These are phyloP conservation scores for Temnothorax longispinosus DNA, from an alignment of 1,140 invertebrate species.

Conservation along the genomic window DNA sequence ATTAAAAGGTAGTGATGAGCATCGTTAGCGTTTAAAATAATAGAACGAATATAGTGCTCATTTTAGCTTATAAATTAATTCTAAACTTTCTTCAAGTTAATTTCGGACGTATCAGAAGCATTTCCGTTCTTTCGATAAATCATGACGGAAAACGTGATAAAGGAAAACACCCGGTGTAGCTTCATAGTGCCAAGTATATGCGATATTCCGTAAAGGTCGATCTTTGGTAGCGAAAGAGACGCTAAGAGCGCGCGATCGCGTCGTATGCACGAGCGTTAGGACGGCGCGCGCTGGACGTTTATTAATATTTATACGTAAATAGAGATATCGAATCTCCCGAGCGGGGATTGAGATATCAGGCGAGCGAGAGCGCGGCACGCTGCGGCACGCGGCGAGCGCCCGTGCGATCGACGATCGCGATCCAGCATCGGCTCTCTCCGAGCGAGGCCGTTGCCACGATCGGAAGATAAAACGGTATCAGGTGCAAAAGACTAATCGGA, in stretches of 20 bases:
- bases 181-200: not conserved
- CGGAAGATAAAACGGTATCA: constrained; percentile 58
- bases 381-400: constrained; percentile 17
- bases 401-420: constrained; percentile 56
- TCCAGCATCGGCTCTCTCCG: constrained; percentile 33
- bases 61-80: not conserved
- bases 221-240: constrained; percentile 18
- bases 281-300: constrained; percentile 41
- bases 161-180: constrained; percentile 51
- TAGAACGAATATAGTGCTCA: not conserved
- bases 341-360: constrained; percentile 50
- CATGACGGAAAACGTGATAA: constrained; percentile 21
- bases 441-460: constrained; percentile 52
- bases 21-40: not conserved
- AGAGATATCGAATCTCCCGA: constrained; percentile 53
- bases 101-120: not conserved
- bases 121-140: not conserved
- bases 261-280: constrained; percentile 23
- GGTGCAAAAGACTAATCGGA: constrained; percentile 57
- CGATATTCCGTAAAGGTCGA: constrained; percentile 60
- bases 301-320: constrained; percentile 64
- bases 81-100: not conserved
- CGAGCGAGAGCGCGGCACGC: not conserved
- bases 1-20: not conserved
- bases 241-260: constrained; percentile 33